Conservation (phyloP, 2,113 vertebrate species). For the Mellivora capensis region DNA sequence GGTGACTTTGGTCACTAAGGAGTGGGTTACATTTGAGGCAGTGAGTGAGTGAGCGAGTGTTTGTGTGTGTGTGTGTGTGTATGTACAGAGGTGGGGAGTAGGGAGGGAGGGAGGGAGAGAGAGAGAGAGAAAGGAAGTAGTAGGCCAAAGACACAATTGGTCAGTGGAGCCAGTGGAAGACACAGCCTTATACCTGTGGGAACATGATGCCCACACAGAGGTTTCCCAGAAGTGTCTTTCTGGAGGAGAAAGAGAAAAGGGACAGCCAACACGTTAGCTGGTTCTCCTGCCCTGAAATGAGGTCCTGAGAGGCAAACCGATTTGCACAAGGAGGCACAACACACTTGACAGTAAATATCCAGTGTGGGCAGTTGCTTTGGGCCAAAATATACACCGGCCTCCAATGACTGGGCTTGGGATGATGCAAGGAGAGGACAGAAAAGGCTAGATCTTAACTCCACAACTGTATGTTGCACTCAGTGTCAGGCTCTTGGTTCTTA, state of each 20-base stretch:
- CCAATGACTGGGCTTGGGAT: not conserved
- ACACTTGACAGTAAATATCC: not conserved
- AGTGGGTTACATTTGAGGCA: not conserved
- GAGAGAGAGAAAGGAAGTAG: not conserved
- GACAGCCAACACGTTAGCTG: not conserved
- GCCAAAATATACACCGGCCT: not conserved
- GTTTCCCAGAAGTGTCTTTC: not conserved
- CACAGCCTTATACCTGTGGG: not conserved
- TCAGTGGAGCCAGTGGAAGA: not conserved
- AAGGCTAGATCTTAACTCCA: not conserved
- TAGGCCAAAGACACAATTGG: not conserved
- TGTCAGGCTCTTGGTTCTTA: not conserved
- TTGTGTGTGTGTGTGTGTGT: not conserved
- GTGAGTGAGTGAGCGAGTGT: not conserved
- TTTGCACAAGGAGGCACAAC: not conserved
- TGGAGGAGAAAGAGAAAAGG: not conserved
- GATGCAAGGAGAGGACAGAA: not conserved
- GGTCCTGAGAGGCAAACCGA: not conserved
- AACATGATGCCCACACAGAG: not conserved
- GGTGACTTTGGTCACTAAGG: not conserved
- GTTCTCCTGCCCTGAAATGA: not conserved
- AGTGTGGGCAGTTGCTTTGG: no score
- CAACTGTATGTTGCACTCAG: not conserved
- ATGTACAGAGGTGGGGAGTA: no score
- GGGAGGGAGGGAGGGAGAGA: no score